Conservation (phyloP, 2,797 vertebrate species). For the Nannoperca obscura region DNA sequence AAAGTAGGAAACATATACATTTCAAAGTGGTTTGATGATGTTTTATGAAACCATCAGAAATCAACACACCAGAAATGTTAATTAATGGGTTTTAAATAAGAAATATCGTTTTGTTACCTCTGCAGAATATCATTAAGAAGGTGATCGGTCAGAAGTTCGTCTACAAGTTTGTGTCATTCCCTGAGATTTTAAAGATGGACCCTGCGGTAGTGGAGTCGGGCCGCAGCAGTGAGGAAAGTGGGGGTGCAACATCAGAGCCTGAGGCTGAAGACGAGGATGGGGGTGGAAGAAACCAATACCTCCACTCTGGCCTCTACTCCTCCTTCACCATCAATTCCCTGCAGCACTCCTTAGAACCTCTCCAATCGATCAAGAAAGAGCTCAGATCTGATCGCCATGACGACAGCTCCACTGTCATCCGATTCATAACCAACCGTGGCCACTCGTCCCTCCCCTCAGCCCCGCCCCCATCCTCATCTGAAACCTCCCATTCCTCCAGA, state of each 20-base stretch:
- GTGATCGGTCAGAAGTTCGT: slow-evolving; percentile 98
- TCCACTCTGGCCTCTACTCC: slow-evolving; percentile 93
- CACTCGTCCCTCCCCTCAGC: slow-evolving; percentile 88
- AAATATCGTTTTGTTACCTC: neutral
- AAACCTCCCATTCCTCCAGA: slow-evolving; percentile 74
- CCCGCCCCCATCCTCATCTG: slow-evolving; percentile 80
- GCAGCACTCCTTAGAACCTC: slow-evolving; percentile 87
- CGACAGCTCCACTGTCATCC: slow-evolving; percentile 89
- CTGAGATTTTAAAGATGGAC: slow-evolving; percentile 96
- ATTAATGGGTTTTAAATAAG: neutral
- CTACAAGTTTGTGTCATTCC: slow-evolving; percentile 97
- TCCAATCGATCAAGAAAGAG: slow-evolving; percentile 89
- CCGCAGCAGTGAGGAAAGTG: slow-evolving; percentile 87
- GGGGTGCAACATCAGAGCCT: slow-evolving; percentile 86
- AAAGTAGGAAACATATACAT: slow-evolving; percentile 83
- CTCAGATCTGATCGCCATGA: slow-evolving; percentile 73
- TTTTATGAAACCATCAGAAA: neutral
- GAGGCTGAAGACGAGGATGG: slow-evolving; percentile 87
- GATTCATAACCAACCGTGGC: slow-evolving; percentile 62
- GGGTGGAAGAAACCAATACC: slow-evolving; percentile 89
- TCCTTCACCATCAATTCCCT: slow-evolving; percentile 92
- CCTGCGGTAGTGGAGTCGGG: slow-evolving; percentile 91
- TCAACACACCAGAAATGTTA: neutral
- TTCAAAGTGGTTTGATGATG: slow-evolving; percentile 72
- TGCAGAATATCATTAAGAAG: slow-evolving; percentile 98